Evolutionary conservation across 23 tunicate genomes (phyloP).

Genomic region (Oikopleura albicans): DNA sequence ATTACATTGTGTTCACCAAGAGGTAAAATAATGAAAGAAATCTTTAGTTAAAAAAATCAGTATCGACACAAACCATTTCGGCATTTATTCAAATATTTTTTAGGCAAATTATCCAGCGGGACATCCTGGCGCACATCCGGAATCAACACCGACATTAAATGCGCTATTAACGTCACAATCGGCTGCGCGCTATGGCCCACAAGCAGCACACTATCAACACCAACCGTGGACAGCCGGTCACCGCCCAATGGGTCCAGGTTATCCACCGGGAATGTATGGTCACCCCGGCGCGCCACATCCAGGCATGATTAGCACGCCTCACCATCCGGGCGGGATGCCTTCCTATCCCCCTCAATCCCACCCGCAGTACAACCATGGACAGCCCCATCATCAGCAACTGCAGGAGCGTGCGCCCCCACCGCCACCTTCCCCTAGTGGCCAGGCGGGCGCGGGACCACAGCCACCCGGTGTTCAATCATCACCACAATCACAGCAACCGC

Average conservation of each 20-base stretch:
- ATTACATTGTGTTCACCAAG: no score
- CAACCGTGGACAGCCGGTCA: constrained; percentile 13
- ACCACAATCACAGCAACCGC: neutral
- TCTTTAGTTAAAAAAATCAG: no score
- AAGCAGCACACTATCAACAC: neutral
- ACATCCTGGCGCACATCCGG: no score
- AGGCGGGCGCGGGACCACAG: neutral
- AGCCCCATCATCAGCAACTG: constrained; percentile 2
- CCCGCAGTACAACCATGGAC: neutral
- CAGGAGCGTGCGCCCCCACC: neutral
- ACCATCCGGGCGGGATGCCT: neutral
- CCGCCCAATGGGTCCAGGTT: neutral
- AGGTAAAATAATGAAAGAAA: no score
- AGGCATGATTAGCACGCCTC: neutral
- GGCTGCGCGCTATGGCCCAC: neutral
- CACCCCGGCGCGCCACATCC: constrained; percentile 15
- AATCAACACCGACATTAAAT: neutral
- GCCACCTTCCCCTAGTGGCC: neutral
- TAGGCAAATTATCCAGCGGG: no score
- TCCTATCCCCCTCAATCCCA: neutral
- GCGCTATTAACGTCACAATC: neutral
- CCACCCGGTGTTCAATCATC: neutral
- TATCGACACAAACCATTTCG: no score
- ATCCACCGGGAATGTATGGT: neutral
- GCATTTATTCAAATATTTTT: no score